These are phyloP conservation scores for Meandrusa payeni DNA, from an alignment of 2,888 invertebrate species.

Conservation along the genomic window DNA sequence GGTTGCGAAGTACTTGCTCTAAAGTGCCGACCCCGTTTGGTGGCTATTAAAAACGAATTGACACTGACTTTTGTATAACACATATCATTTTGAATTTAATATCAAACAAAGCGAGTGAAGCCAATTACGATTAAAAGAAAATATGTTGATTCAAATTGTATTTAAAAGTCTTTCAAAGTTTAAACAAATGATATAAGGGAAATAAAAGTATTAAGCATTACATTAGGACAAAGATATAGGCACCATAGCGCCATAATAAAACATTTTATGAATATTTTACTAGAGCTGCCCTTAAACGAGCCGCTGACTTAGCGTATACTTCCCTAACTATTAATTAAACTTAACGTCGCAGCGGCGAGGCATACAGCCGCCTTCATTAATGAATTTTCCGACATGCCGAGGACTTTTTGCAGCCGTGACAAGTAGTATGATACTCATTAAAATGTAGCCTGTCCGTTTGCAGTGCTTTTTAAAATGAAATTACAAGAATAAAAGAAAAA, in stretches of 20 bases:
- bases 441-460: not conserved
- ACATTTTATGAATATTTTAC: conserved; percentile 5
- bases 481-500: too few species aligned
- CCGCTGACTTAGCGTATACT: not conserved
- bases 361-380: conserved; percentile 5
- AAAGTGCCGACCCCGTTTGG: not conserved
- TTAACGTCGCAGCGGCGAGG: not conserved
- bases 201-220: too few species aligned
- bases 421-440: conserved; percentile 8
- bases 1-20: not conserved
- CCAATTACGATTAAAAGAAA: too few species aligned
- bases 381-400: conserved; percentile 4
- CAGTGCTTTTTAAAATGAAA: too few species aligned
- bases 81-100: too few species aligned
- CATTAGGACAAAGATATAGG: too few species aligned
- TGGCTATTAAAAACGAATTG: too few species aligned
- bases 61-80: too few species aligned
- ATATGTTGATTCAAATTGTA: too few species aligned
- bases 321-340: not conserved
- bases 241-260: not conserved
- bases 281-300: not conserved
- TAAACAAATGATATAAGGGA: too few species aligned
- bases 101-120: too few species aligned
- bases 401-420: not conserved
- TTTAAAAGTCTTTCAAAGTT: too few species aligned